A percentile compares a stretch with the other conserved stretches of the same genome.
Evolutionary conservation across 23 tunicate genomes (phyloP).

Genomic region (Aplidium turbinatum): DNA sequence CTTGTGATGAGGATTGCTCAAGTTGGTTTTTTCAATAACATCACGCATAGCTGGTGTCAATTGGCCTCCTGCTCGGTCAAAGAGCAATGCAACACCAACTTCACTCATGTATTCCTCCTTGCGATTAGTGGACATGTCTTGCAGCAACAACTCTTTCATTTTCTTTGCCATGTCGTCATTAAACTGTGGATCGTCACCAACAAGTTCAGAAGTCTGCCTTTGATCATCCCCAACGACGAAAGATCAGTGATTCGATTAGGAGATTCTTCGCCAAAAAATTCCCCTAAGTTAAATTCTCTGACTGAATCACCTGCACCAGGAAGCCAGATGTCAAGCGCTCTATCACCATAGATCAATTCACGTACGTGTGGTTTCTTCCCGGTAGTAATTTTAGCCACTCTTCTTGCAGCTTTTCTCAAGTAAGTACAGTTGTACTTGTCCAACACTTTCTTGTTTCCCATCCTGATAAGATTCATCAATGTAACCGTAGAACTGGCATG

Average conservation of each 20-base stretch:
- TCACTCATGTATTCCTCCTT: slow-evolving; percentile 39
- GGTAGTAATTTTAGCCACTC: slow-evolving; percentile 33
- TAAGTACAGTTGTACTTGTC: slow-evolving; percentile 25
- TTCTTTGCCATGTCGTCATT: slow-evolving; percentile 1
- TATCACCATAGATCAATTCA: slow-evolving; percentile 31
- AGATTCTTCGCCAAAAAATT: slow-evolving; percentile 21
- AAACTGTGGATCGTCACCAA: slow-evolving; percentile 23
- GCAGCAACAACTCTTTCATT: slow-evolving; percentile 28
- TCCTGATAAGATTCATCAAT: slow-evolving; percentile 29
- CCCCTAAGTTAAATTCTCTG: slow-evolving; percentile 19
- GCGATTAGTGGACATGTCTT: neutral
- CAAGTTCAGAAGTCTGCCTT: neutral
- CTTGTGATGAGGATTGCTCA: neutral
- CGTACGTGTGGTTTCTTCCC: slow-evolving; percentile 28
- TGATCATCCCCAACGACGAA: slow-evolving; percentile 20
- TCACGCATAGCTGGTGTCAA: slow-evolving; percentile 19
- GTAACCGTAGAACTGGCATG: slow-evolving; percentile 33
- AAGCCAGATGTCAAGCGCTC: slow-evolving; percentile 38
- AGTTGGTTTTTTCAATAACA: slow-evolving; percentile 14
- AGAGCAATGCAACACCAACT: slow-evolving; percentile 29
- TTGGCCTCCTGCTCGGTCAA: slow-evolving; percentile 38
- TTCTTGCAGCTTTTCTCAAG: slow-evolving; percentile 28
- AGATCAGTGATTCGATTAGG: slow-evolving; percentile 24
- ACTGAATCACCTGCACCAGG: slow-evolving; percentile 18
- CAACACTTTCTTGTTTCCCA: slow-evolving; percentile 40